Base-by-base conservation (phyloP, 2,888 invertebrate species). In the Icerya purchasi region DNA sequence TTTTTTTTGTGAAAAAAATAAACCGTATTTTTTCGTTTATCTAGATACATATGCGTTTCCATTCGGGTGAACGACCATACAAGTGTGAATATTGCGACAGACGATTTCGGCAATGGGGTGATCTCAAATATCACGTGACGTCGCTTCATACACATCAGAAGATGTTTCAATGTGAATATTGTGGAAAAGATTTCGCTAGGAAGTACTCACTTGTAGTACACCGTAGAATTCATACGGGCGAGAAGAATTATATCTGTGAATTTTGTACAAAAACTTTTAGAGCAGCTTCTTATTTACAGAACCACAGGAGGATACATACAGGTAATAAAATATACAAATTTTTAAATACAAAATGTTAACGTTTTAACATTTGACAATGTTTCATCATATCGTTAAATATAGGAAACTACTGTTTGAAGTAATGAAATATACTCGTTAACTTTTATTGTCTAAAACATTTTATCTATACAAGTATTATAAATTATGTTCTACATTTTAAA, bases 181-280 rank as follows among this genome's bases (percentile, higher is more conserved):
- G 90, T 69, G 84, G 83, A 59, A 90, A 90, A 69, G 84, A 86
- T 68, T 91, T 90, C 72, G 86, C 89, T 0, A 76, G 90, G 54
- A 86, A 88, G 66, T 91, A 90, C 70, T 89, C 89, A 1, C 72
- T 90, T 56, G 86, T 84, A 57, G 81, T 91, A 0, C 90, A 90
- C 70, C 77, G 88, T 0, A 76, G 88, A 58, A 88, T 89, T 55
- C 89, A 89, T 71, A 89, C 88, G 0, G 86, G 87, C 10, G 90
- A 91, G 69, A 77, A 83, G 58, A 88, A 89, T 73, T 90, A 89
- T 72, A 81, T 83, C 66, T 91, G 90, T 69, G 86, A 87, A 65
- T 84, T 78, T 70, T 91, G 90, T 69, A 77, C 76, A 63, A 90
- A 88, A 72, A 79, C 81, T 22, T 91, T 91, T 74, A 75, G 90